Conservation (phyloP, 2,888 invertebrate genomes). For the Neuroscelio doddi region DNA sequence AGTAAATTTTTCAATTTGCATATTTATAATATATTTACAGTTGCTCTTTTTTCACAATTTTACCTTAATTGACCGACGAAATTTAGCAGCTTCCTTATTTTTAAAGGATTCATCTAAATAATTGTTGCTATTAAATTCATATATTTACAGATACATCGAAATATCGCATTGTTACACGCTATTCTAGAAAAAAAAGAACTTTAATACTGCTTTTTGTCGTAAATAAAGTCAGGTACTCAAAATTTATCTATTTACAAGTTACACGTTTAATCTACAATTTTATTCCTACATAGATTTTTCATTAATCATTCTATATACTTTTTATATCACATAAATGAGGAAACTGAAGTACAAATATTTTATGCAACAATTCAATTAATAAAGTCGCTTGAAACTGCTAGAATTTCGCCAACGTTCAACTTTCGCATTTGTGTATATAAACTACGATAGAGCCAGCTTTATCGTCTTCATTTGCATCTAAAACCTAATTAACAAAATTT, state of each 20-base stretch:
- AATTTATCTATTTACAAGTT: too few species aligned
- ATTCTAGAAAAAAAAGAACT: too few species aligned
- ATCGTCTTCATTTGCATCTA: constrained; percentile 61
- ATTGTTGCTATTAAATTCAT: too few species aligned
- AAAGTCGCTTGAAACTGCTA: constrained; percentile 13
- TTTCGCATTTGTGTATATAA: constrained; percentile 54
- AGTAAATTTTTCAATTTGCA: not conserved
- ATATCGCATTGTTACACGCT: too few species aligned
- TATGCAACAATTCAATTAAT: not conserved
- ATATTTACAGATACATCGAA: not conserved
- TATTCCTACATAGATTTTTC: too few species aligned
- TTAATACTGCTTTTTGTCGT: too few species aligned
- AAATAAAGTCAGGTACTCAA: too few species aligned
- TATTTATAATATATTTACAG: constrained; percentile 25
- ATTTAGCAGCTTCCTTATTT: constrained; percentile 15
- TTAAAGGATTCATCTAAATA: too few species aligned
- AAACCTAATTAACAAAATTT: constrained; percentile 64
- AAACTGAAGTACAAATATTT: too few species aligned
- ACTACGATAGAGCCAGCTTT: constrained; percentile 70
- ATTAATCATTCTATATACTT: too few species aligned
- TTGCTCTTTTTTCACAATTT: constrained; percentile 8
- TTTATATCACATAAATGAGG: constrained; percentile 6
- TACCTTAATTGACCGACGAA: constrained; percentile 18
- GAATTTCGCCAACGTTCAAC: constrained; percentile 42
- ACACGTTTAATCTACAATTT: too few species aligned